These are phyloP conservation scores for Darevskia nairensis DNA, from an alignment of 2,797 vertebrate species.

Conservation along the genomic window DNA sequence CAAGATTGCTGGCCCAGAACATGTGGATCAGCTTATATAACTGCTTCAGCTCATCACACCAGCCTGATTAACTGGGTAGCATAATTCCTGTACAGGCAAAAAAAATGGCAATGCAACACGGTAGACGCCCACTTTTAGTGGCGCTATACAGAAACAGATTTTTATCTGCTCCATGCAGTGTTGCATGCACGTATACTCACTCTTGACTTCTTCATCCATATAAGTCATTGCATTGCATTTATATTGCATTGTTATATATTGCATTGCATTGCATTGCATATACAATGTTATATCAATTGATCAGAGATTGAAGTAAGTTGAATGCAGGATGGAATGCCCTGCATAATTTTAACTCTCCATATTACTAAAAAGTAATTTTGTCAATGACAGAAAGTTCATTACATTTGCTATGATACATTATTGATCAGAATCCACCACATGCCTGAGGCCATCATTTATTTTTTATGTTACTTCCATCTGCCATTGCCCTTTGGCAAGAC, in stretches of 20 bases:
- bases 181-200: background rate
- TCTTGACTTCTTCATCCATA: background rate
- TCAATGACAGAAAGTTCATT: background rate
- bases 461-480: background rate
- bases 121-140: background rate
- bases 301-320: background rate
- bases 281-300: background rate
- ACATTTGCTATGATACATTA: background rate
- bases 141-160: background rate
- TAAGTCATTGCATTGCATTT: too few relatives aligned
- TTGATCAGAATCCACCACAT: background rate
- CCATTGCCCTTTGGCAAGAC: background rate
- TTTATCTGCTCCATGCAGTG: background rate
- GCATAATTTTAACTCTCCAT: background rate
- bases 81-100: background rate
- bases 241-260: too few relatives aligned
- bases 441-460: background rate
- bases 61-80: background rate
- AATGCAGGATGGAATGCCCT: background rate
- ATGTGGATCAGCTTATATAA: background rate
- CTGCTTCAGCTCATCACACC: background rate
- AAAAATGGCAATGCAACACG: background rate
- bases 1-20: background rate
- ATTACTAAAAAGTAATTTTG: background rate
- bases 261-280: too few relatives aligned